Conservation (phyloP, 2,113 vertebrate species). For the Rallus limicola region DNA sequence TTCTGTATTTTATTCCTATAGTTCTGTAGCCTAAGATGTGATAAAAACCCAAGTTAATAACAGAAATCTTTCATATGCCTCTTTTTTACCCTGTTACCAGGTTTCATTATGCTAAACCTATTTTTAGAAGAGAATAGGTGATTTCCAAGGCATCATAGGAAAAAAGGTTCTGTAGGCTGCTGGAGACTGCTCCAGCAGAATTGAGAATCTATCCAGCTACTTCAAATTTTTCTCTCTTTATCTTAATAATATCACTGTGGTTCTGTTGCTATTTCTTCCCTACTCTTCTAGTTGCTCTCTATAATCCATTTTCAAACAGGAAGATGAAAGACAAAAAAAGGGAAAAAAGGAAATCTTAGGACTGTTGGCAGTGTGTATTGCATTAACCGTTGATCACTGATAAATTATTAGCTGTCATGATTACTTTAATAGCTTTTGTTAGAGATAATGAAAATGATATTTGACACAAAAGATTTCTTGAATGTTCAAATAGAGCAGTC, state of each 20-base stretch:
- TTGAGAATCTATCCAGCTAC: not conserved
- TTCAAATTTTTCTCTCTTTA: not conserved
- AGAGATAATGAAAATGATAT: not conserved
- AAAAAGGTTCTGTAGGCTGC: not conserved
- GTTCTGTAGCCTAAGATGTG: not conserved
- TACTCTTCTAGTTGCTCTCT: not conserved
- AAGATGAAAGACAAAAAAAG: not conserved
- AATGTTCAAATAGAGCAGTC: not conserved
- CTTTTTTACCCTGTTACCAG: not conserved
- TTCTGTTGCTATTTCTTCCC: not conserved
- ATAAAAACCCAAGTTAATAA: not conserved
- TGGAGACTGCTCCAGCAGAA: not conserved
- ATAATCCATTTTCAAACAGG: not conserved
- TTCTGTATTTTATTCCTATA: not conserved
- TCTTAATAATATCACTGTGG: not conserved
- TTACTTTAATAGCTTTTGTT: not conserved
- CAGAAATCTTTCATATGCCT: not conserved
- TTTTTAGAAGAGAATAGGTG: not conserved
- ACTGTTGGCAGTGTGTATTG: not conserved
- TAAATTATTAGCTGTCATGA: not conserved
- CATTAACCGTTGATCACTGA: not conserved
- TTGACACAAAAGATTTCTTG: not conserved
- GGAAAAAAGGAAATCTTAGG: not conserved
- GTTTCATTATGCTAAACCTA: not conserved
- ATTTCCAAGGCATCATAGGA: no score